Evolutionary conservation across 2,113 vertebrate genomes (phyloP).

Genomic region (Chaetorhynchus papuensis): DNA sequence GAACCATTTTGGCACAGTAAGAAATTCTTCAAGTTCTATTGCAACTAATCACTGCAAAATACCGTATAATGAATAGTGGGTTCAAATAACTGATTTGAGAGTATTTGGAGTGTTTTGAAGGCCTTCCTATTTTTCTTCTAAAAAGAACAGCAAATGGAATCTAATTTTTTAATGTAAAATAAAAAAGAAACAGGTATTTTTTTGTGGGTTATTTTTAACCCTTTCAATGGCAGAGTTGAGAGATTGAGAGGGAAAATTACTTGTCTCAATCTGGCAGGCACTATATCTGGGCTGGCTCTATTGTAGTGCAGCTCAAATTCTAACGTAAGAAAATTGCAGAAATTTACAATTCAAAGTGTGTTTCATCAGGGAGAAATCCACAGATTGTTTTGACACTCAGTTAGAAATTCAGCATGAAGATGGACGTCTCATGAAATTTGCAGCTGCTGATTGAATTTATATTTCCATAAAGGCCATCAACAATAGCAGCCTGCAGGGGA

Average conservation of each 20-base stretch:
- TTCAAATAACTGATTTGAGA: background rate
- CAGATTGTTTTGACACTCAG: slow-evolving; percentile 86
- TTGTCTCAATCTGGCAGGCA: slow-evolving; percentile 32
- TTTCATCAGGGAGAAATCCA: slow-evolving; percentile 81
- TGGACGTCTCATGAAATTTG: slow-evolving; percentile 87
- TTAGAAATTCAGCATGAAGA: slow-evolving; percentile 85
- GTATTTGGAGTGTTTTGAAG: background rate
- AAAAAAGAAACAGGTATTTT: background rate
- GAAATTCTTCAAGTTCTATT: background rate
- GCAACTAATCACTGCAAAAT: background rate
- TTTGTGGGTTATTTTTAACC: slow-evolving; percentile 49
- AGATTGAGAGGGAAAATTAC: slow-evolving; percentile 40
- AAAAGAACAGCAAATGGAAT: background rate
- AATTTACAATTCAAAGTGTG: slow-evolving; percentile 85
- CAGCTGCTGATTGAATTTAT: slow-evolving; percentile 88
- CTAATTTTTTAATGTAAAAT: background rate
- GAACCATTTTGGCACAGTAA: background rate
- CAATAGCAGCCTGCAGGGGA: slow-evolving; percentile 81
- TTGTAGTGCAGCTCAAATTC: slow-evolving; percentile 74
- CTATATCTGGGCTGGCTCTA: slow-evolving; percentile 47
- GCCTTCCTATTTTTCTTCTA: background rate
- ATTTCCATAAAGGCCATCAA: slow-evolving; percentile 92
- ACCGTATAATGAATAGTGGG: background rate
- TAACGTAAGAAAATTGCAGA: slow-evolving; percentile 75
- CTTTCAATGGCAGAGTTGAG: slow-evolving; percentile 2